Conservation (phyloP, 2,113 vertebrate genomes). For the Dicerorhinus sumatrensis region DNA sequence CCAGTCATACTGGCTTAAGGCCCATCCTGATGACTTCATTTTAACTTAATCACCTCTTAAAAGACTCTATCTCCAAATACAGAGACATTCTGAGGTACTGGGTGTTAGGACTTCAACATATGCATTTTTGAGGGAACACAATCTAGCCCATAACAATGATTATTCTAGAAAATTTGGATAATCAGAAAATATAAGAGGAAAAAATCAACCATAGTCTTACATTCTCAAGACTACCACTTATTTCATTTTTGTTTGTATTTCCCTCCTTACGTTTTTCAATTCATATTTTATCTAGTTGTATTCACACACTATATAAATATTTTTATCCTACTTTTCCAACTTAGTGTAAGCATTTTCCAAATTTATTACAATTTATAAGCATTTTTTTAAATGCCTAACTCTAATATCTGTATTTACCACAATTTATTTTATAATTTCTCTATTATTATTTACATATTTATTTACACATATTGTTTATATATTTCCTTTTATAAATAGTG, state of each 20-base stretch:
- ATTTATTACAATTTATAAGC: neutral
- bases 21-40: neutral
- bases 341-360: neutral
- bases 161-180: neutral
- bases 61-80: neutral
- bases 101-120: neutral
- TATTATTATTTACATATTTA: neutral
- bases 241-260: neutral
- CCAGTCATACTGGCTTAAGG: neutral
- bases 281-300: neutral
- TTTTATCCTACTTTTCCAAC: neutral
- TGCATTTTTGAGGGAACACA: neutral
- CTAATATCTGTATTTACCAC: neutral
- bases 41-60: neutral
- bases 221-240: neutral
- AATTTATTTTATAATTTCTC: neutral
- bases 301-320: neutral
- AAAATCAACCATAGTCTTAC: neutral
- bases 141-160: neutral
- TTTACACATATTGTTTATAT: neutral
- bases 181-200: neutral
- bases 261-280: neutral
- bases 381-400: neutral
- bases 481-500: neutral
- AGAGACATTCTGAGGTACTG: neutral